Conservation (phyloP, 1,140 invertebrate genomes). For the Bombus affinis region DNA sequence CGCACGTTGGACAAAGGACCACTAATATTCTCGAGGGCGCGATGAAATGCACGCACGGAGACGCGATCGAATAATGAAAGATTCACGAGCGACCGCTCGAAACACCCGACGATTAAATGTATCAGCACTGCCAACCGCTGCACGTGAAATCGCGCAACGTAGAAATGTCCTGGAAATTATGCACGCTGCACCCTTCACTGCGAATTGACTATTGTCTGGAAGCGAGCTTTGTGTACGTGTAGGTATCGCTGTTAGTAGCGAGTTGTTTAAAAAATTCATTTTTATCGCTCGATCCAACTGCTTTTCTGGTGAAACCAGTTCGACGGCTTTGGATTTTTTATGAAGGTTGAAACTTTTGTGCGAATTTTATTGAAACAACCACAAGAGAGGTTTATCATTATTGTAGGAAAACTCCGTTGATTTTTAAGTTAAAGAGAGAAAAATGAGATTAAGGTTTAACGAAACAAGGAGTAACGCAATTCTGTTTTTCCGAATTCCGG, state of each 20-base stretch:
- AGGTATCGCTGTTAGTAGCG: not conserved
- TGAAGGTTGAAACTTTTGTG: not conserved
- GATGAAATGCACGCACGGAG: not conserved
- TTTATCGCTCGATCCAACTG: not conserved
- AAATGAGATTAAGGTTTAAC: not conserved
- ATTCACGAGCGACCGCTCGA: not conserved
- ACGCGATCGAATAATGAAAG: not conserved
- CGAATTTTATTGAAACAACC: not conserved
- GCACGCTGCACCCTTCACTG: not conserved
- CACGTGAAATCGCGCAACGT: not conserved
- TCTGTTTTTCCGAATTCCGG: not conserved
- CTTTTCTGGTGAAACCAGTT: not conserved
- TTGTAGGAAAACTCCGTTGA: not conserved
- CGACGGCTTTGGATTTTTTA: not conserved
- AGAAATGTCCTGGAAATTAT: not conserved
- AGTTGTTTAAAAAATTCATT: not conserved
- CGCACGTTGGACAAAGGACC: not conserved
- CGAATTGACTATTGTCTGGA: not conserved
- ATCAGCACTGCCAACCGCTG: not conserved
- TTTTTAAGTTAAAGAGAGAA: not conserved
- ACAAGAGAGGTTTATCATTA: not conserved
- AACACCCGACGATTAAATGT: not conserved
- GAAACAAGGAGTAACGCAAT: too few relatives aligned
- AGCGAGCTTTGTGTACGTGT: not conserved
- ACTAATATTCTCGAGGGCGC: constrained; percentile 6